Percentiles rank a stretch among this genome's conserved stretches.
Evolutionary conservation across 2,113 vertebrate species (phyloP).

Genomic region (Haplochromis vanheusdeni): DNA sequence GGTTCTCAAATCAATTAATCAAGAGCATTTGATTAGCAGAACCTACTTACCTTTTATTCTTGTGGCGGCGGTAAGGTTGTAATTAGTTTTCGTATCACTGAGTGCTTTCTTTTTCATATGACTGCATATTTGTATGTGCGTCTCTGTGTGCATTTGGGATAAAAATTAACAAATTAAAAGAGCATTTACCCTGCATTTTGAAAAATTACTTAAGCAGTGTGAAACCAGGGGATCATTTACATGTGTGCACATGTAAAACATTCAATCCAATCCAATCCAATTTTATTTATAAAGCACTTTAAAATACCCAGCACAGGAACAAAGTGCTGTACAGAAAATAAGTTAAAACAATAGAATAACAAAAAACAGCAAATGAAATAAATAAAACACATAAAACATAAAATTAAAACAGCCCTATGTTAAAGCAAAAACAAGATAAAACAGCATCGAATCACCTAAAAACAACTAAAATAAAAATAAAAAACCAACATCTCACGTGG

Average conservation of each 20-base stretch:
- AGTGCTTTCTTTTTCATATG: background rate
- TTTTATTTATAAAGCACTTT: too few species aligned
- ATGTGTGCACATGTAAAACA: background rate
- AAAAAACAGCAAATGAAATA: too few species aligned
- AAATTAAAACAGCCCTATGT: too few species aligned
- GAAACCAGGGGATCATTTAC: background rate
- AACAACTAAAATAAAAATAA: too few species aligned
- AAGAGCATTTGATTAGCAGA: background rate
- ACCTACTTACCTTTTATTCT: background rate
- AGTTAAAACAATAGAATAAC: too few species aligned
- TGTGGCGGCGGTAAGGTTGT: background rate
- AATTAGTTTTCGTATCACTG: background rate
- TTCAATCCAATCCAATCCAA: too few species aligned
- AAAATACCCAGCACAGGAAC: too few species aligned
- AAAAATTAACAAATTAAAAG: background rate
- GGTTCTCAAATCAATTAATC: background rate
- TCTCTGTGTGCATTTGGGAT: background rate
- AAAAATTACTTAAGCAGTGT: background rate
- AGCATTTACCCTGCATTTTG: background rate
- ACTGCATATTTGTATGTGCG: background rate
- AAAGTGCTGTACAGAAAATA: too few species aligned
- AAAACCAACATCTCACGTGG: too few species aligned
- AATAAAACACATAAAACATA: too few species aligned
- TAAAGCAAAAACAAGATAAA: too few species aligned
- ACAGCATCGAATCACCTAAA: too few species aligned